phyloP scores from a whole-genome alignment of 2,797 vertebrate genomes.

The Acrossocheilus fasciatus region DNA sequence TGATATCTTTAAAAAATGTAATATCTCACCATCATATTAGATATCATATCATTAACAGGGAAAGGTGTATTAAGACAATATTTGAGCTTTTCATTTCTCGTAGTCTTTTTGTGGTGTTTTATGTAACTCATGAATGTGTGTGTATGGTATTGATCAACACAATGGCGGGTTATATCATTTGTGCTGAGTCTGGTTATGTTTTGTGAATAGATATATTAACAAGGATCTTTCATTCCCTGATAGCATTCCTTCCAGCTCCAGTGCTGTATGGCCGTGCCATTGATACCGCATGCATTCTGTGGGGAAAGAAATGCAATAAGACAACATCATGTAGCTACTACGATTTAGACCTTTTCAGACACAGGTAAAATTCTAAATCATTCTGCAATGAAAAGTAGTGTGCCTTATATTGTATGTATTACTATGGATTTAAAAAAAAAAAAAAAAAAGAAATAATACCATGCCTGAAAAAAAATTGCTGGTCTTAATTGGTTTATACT shows the following conservation, averaged over 20 bases:
- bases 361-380: constrained; percentile 73
- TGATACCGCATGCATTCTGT: constrained; percentile 87
- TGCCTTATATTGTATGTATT: not conserved
- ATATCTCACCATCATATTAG: not conserved
- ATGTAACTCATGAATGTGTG: not conserved
- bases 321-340: constrained; percentile 89
- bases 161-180: not conserved
- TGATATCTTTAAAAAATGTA: not conserved
- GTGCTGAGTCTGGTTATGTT: not conserved
- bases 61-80: not conserved
- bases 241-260: constrained; percentile 92
- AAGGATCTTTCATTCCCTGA: constrained; percentile 7
- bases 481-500: not conserved
- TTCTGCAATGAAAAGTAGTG: not conserved
- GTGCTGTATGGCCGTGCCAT: constrained; percentile 90
- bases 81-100: not conserved
- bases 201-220: not conserved
- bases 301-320: constrained; percentile 83
- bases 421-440: not conserved
- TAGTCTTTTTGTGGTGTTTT: not conserved
- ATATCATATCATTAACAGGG: not conserved
- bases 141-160: not conserved
- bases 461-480: not conserved
- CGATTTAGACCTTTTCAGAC: constrained; percentile 83
- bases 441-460: not conserved